Evolutionary conservation across 2,888 invertebrate species (phyloP).

Genomic region (Silvanus unidentatus): DNA sequence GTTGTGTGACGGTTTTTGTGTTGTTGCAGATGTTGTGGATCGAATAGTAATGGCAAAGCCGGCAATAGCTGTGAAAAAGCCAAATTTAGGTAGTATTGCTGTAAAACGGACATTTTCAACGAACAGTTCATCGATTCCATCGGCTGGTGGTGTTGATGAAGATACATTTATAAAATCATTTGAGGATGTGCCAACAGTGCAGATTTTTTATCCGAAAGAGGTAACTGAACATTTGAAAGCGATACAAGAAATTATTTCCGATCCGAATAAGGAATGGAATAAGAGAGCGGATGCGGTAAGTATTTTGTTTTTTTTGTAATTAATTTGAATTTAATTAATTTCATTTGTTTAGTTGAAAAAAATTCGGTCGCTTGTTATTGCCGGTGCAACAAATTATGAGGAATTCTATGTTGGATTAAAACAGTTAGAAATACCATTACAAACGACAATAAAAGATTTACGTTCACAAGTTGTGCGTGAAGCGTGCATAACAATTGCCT

Average conservation of each 20-base stretch:
- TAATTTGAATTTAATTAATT: background rate
- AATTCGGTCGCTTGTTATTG: conserved; percentile 73
- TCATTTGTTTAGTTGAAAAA: conserved; percentile 69
- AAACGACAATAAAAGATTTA: conserved; percentile 77
- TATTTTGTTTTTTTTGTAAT: too few relatives aligned
- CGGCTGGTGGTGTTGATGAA: conserved; percentile 82
- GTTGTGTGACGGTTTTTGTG: conserved; percentile 10
- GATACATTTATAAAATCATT: conserved; percentile 83
- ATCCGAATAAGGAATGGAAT: conserved; percentile 88
- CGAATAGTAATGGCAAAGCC: conserved; percentile 41
- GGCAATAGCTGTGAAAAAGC: conserved; percentile 44
- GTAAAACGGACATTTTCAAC: conserved; percentile 37
- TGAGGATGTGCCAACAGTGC: conserved; percentile 74
- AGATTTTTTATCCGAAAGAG: conserved; percentile 77
- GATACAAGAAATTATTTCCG: conserved; percentile 68
- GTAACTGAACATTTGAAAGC: conserved; percentile 74
- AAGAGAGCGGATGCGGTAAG: conserved; percentile 85
- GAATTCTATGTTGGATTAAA: conserved; percentile 74
- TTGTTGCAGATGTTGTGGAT: conserved; percentile 47
- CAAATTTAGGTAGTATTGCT: conserved; percentile 29
- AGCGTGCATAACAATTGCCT: conserved; percentile 91
- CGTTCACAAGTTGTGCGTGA: conserved; percentile 91
- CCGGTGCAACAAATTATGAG: conserved; percentile 65
- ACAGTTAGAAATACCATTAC: conserved; percentile 73
- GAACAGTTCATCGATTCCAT: background rate